Evolutionary conservation across 2,888 invertebrate species (phyloP), one percentile per base, ranked within the genome.

Genomic region (Synanthedon myopaeformis): DNA sequence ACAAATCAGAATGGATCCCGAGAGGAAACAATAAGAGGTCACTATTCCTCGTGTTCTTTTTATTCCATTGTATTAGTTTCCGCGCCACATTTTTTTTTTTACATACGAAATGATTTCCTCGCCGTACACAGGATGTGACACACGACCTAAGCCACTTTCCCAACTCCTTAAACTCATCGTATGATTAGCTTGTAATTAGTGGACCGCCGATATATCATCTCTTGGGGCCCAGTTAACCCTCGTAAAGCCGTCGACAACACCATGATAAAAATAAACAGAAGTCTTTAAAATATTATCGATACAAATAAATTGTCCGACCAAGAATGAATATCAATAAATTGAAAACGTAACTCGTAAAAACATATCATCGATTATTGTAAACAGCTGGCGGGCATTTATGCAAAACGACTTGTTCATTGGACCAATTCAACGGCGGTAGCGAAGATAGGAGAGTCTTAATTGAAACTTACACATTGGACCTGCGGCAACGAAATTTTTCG

Each of bases 361-460:
- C 81, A 80, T 83, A 82, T 83, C 79, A 82, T 83, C 81, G 82
- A 83, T 85, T 82, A 82, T 79, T 82, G 82, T 85, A 83, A 84
- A 82, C 83, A 82, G 84, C 85, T 82, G 77, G 81, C 78, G 84
- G 86, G 82, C 82, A 79, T 82, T 80, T 82, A 81, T 82, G 84
- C 83, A 79, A 82, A 85, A 80, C 75, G 74, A 72, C 71, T 72
- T 72, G 73, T 71, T 78, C 74, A 74, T 72, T 71, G 81, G 81
- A 66, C 73, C 79, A 80, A 81, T 76, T 76, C 78, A 82, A 76
- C 75, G 61, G 78, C 83, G 78, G 83, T 80, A 83, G 84, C 84
- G 80, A 78, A 73, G 58, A 66, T 66, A 67, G 65, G 65, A 49
- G 64, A 69, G 67, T 63, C 68, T 72, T 74, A 80, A 80, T 78